Conservation (phyloP, 2,797 vertebrate species). For the Microcaecilia unicolor region DNA sequence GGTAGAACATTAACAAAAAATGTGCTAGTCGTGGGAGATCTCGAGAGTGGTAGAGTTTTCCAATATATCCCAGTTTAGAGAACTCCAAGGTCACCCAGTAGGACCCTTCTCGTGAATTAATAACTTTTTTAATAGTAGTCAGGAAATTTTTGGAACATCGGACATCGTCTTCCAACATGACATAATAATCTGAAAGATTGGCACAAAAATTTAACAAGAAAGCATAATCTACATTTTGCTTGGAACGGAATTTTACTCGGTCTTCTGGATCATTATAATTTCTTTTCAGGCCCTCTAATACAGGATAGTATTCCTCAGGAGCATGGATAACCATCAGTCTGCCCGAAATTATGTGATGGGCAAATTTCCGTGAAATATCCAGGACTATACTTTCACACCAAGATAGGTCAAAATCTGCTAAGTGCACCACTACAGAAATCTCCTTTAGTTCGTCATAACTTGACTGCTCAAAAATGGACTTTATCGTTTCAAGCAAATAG, state of each 20-base stretch:
- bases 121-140: slow-evolving; percentile 89
- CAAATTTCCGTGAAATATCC: slow-evolving; percentile 90
- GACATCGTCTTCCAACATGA: slow-evolving; percentile 96
- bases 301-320: slow-evolving; percentile 84
- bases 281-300: slow-evolving; percentile 87
- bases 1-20: slow-evolving; percentile 98
- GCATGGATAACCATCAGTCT: slow-evolving; percentile 89
- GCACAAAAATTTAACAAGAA: slow-evolving; percentile 95
- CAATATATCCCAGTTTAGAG: slow-evolving; percentile 96
- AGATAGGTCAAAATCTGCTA: slow-evolving; percentile 83
- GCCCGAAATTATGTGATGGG: slow-evolving; percentile 91
- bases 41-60: slow-evolving; percentile 90
- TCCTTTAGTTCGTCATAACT: slow-evolving; percentile 95
- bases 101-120: slow-evolving; percentile 84
- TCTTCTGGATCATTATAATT: slow-evolving; percentile 96
- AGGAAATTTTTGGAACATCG: slow-evolving; percentile 92
- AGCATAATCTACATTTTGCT: slow-evolving; percentile 96
- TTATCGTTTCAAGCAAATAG: slow-evolving; percentile 94
- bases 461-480: slow-evolving; percentile 96
- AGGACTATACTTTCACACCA: slow-evolving; percentile 88
- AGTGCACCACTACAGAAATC: slow-evolving; percentile 89
- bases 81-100: slow-evolving; percentile 98
- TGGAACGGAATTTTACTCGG: slow-evolving; percentile 89
- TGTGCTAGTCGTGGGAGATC: slow-evolving; percentile 89
- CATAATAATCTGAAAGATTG: slow-evolving; percentile 91